These are phyloP conservation scores for Zygogramma bicolorata DNA, from an alignment of 2,888 invertebrate genomes.

Conservation along the genomic window DNA sequence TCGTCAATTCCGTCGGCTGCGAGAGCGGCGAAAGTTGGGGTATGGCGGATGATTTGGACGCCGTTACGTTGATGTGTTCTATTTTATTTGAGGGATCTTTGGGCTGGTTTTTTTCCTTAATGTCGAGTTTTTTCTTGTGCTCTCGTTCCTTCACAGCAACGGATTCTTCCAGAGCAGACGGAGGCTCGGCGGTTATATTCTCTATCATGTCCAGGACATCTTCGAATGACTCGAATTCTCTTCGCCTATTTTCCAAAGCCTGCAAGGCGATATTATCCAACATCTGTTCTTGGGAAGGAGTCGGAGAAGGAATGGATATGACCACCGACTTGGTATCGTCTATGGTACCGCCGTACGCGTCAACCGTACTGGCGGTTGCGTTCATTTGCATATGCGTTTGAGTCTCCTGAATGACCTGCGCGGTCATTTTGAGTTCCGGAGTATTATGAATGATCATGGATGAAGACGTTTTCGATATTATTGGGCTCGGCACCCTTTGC, in stretches of 20 bases:
- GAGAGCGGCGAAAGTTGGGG: conserved; percentile 80
- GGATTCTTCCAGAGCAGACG: conserved; percentile 56
- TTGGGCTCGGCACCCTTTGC: conserved; percentile 60
- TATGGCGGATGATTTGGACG: conserved; percentile 66
- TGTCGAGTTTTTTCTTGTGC: conserved; percentile 40
- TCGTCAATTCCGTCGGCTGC: conserved; percentile 78
- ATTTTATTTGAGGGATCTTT: conserved; percentile 18
- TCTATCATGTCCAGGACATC: conserved; percentile 79
- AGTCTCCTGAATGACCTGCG: conserved; percentile 63
- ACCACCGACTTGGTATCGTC: conserved; percentile 76
- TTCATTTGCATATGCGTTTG: conserved; percentile 60
- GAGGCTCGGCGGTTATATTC: conserved; percentile 69
- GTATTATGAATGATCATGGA: conserved; percentile 61
- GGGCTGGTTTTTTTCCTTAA: conserved; percentile 38
- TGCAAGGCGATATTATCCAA: conserved; percentile 74
- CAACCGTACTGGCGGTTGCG: conserved; percentile 68
- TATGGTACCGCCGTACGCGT: conserved; percentile 70
- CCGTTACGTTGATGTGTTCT: conserved; percentile 48
- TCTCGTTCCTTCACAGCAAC: conserved; percentile 45
- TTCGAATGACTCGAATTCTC: conserved; percentile 75
- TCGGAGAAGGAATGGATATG: conserved; percentile 76
- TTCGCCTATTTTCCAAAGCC: conserved; percentile 69
- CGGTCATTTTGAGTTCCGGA: conserved; percentile 66
- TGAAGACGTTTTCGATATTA: conserved; percentile 54
- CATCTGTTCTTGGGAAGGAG: conserved; percentile 75